Conservation (phyloP, 2,888 invertebrate genomes). For the Drosophila basisetae region DNA sequence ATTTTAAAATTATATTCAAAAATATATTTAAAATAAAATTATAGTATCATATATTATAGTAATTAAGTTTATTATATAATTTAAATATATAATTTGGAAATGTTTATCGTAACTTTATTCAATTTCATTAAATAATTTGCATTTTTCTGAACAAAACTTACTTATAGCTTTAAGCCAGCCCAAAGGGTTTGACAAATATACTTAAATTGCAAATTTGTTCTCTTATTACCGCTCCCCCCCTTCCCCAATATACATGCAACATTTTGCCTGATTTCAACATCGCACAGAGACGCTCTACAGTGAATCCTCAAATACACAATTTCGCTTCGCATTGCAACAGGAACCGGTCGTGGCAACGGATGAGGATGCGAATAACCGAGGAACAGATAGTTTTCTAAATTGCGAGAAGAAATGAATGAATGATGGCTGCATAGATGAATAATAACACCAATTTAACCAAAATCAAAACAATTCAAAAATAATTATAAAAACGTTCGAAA, state of each 20-base stretch:
- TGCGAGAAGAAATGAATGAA: constrained; percentile 63
- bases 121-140: constrained; percentile 34
- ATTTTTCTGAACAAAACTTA: constrained; percentile 53
- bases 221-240: constrained; percentile 67
- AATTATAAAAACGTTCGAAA: constrained; percentile 27
- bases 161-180: constrained; percentile 45
- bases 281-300: constrained; percentile 77
- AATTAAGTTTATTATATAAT: constrained; percentile 34
- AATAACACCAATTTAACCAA: constrained; percentile 54
- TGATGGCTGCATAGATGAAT: constrained; percentile 12
- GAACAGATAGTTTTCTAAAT: constrained; percentile 40
- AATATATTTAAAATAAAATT: constrained; percentile 15
- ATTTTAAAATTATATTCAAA: constrained; percentile 38
- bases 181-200: constrained; percentile 53
- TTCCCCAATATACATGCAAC: constrained; percentile 35
- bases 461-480: constrained; percentile 50
- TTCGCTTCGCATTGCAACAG: constrained; percentile 71
- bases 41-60: constrained; percentile 28
- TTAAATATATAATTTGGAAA: constrained; percentile 31
- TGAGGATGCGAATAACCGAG: constrained; percentile 42
- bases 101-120: constrained; percentile 42
- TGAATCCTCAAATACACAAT: constrained; percentile 73
- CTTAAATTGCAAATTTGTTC: constrained; percentile 72
- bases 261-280: constrained; percentile 36
- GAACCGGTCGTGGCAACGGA: constrained; percentile 49